Evolutionary conservation across 1,140 invertebrate species (phyloP).

Genomic region (Aphelenchoides avenae): DNA sequence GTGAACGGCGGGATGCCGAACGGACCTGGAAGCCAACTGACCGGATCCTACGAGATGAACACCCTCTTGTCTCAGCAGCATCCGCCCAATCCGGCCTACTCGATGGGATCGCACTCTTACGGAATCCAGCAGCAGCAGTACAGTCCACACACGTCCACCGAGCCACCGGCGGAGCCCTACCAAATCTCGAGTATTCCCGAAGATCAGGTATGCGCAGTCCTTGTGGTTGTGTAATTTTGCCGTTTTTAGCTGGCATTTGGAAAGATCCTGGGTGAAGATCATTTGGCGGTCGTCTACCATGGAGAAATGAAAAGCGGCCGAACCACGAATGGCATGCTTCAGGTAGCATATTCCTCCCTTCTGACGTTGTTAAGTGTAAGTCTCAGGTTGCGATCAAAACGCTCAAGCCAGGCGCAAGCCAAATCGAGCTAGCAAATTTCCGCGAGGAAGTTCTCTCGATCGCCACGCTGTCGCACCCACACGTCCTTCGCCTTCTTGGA

Average conservation of each 20-base stretch:
- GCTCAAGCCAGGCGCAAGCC: slow-evolving; percentile 34
- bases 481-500: slow-evolving; percentile 79
- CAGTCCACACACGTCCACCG: slow-evolving; percentile 41
- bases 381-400: slow-evolving; percentile 27
- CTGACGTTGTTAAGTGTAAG: slow-evolving; percentile 1
- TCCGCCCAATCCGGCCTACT: slow-evolving; percentile 17
- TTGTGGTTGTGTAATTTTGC: slow-evolving; percentile 7
- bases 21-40: no score
- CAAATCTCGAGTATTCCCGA: slow-evolving; percentile 42
- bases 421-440: slow-evolving; percentile 72
- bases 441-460: slow-evolving; percentile 80
- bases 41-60: slow-evolving; percentile 30
- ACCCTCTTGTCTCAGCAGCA: slow-evolving; percentile 8
- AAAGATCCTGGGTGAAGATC: slow-evolving; percentile 37
- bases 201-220: slow-evolving; percentile 31
- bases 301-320: slow-evolving; percentile 35
- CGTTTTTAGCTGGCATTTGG: slow-evolving; percentile 37
- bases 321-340: slow-evolving; percentile 26
- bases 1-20: slow-evolving; percentile 27
- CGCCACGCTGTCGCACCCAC: slow-evolving; percentile 76
- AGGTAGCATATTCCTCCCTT: slow-evolving; percentile 14
- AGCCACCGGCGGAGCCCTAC: slow-evolving; percentile 39
- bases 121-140: slow-evolving; percentile 24
- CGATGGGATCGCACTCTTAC: slow-evolving; percentile 14
- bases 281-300: slow-evolving; percentile 18